Evolutionary conservation across 1,140 invertebrate species (phyloP).

Genomic region (Arctopsyche grandis): DNA sequence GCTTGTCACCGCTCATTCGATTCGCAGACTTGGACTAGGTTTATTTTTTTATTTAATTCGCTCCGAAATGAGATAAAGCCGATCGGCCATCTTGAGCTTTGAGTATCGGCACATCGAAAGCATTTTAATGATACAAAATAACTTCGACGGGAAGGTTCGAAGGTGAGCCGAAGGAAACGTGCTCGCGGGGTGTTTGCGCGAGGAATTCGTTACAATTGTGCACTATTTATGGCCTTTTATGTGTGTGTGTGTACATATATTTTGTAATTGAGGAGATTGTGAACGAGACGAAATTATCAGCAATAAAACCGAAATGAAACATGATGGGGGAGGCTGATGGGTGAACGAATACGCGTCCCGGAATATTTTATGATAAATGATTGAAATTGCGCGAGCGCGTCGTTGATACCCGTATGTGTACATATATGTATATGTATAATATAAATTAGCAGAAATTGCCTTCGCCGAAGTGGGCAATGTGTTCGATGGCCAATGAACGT

Average conservation of each 20-base stretch:
- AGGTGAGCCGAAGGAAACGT: slow-evolving; percentile 37
- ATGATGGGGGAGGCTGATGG: slow-evolving; percentile 7
- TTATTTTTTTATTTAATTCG: not conserved
- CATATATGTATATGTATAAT: slow-evolving; percentile 22
- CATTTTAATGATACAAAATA: slow-evolving; percentile 39
- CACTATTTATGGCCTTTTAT: slow-evolving; percentile 14
- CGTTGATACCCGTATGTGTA: not conserved
- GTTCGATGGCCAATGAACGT: slow-evolving; percentile 3
- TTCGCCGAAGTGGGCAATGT: slow-evolving; percentile 37
- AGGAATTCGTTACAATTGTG: slow-evolving; percentile 40
- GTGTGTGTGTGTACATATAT: not conserved
- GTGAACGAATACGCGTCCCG: not conserved
- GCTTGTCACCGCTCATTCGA: not conserved
- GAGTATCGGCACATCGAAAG: slow-evolving; percentile 22
- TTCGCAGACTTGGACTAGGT: not conserved
- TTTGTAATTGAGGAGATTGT: slow-evolving; percentile 24
- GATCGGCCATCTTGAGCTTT: slow-evolving; percentile 14
- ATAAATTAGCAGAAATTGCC: slow-evolving; percentile 53
- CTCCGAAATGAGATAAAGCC: not conserved
- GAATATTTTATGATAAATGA: slow-evolving; percentile 54
- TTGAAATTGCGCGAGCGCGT: slow-evolving; percentile 50
- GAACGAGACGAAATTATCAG: slow-evolving; percentile 52
- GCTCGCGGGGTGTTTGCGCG: slow-evolving; percentile 7
- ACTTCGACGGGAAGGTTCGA: slow-evolving; percentile 29
- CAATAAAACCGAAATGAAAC: slow-evolving; percentile 53